Base-by-base conservation (phyloP, 2,888 invertebrate species). In the Oscheius sp. region DNA sequence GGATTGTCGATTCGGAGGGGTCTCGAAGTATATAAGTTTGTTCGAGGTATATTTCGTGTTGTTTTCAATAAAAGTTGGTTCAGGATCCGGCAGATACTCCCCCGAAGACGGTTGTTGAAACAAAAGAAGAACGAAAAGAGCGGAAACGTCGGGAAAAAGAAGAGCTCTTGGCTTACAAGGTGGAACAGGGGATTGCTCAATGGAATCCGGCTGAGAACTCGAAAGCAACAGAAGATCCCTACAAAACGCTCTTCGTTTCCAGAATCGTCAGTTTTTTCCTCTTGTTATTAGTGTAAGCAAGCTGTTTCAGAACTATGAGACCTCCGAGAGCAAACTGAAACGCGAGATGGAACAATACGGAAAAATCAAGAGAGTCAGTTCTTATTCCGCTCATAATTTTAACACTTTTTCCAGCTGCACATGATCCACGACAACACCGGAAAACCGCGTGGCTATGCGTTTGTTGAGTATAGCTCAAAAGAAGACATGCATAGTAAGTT, bases 401-500 rank as follows among this genome's bases (percentile, higher is more conserved):
- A n/a, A 62, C 10, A 10, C 11, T 60, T 5, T 59, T 84, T 85
- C 55, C 75, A 96, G 93, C 95, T 96, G 91, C 91, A 90, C 83
- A 74, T 78, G 79, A 93, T 94, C 81, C 94, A 93, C 89, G 95
- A 95, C 91, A 79, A 82, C 66, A 78, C 78, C 29, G 89, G 88
- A 85, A 99, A 98, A 91, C 98, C 97, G 10, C 93, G 98, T 84
- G 99, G 99, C 79, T 99, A 98, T 91, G 98, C 98, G 60, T 99
- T 99, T 92, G 96, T 99, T 89, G 99, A 99, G 91, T 99, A 96
- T 91, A 97, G 98, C 90, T 96, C 97, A 91, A 98, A 98, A 91
- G 92, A 96, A 79, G 99, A 99, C 91, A 99, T 99, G 99, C 98
- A 98, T 91, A 95, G 96, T 96, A 92, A 95, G 96, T 95, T 92